Evolutionary conservation across 2,797 vertebrate species (phyloP).

Genomic region (Hipposideros larvatus): DNA sequence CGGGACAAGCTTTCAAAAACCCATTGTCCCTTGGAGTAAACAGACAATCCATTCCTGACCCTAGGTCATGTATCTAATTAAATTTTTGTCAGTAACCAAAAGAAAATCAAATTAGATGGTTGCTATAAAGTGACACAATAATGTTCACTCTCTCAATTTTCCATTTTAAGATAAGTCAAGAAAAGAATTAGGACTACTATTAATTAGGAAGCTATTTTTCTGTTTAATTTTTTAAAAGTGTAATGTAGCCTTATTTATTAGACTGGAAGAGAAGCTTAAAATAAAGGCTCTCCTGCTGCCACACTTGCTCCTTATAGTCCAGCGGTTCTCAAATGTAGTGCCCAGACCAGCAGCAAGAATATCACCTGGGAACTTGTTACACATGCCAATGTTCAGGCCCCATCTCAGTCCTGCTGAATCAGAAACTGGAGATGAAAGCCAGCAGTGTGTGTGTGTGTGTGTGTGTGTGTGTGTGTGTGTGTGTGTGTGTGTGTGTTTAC

Average conservation of each 20-base stretch:
- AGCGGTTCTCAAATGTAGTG: not conserved
- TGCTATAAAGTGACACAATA: slow-evolving; percentile 57
- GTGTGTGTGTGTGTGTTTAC: not conserved
- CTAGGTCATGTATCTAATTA: slow-evolving; percentile 62
- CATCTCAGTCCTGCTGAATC: not conserved
- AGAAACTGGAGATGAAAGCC: not conserved
- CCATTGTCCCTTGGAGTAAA: slow-evolving; percentile 21
- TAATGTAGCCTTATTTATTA: not conserved
- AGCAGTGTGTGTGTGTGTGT: not conserved
- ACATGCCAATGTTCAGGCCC: not conserved
- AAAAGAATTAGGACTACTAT: not conserved
- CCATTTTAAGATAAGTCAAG: slow-evolving; percentile 28
- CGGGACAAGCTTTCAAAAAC: not conserved
- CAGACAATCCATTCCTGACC: not conserved
- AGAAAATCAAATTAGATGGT: slow-evolving; percentile 22
- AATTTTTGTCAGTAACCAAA: slow-evolving; percentile 74
- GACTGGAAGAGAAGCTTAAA: not conserved
- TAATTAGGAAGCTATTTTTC: slow-evolving; percentile 34
- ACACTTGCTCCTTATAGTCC: not conserved
- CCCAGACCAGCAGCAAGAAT: not conserved
- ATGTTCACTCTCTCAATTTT: slow-evolving; percentile 49
- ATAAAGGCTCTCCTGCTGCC: not conserved
- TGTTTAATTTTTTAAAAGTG: not conserved
- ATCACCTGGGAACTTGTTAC: not conserved
- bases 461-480: too few relatives aligned